Evolutionary conservation across 2,113 vertebrate genomes (phyloP).

Genomic region (Numenius arquata): DNA sequence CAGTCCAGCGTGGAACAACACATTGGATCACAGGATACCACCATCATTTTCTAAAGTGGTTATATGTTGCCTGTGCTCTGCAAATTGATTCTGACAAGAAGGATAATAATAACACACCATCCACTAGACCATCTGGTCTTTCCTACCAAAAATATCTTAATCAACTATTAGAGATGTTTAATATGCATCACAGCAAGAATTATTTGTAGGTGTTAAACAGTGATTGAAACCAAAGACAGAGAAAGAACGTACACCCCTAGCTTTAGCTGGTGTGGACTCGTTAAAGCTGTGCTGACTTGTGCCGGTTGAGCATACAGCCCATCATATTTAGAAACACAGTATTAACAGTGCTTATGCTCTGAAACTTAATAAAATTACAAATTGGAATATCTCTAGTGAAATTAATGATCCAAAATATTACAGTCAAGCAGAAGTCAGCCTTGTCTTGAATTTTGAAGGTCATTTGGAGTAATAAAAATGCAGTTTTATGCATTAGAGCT

Average conservation of each 20-base stretch:
- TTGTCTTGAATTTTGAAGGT: constrained; percentile 75
- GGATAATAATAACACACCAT: not conserved
- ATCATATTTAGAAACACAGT: constrained; percentile 66
- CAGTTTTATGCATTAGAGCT: constrained; percentile 67
- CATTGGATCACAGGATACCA: not conserved
- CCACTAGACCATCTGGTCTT: not conserved
- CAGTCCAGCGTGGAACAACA: not conserved
- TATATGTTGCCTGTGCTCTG: not conserved
- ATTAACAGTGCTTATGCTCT: constrained; percentile 66
- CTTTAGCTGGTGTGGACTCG: not conserved
- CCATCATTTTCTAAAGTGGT: not conserved
- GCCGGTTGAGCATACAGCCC: not conserved
- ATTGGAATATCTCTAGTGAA: constrained; percentile 69
- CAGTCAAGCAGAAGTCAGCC: constrained; percentile 64
- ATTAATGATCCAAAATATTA: constrained; percentile 81
- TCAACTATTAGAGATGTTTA: constrained; percentile 57
- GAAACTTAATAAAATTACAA: constrained; percentile 80
- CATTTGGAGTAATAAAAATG: constrained; percentile 70
- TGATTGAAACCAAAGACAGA: constrained; percentile 33
- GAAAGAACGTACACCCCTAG: not conserved
- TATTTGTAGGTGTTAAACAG: constrained; percentile 44
- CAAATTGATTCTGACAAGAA: not conserved
- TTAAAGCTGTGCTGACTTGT: not conserved
- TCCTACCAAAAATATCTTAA: constrained; percentile 45
- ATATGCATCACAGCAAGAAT: constrained; percentile 14